phyloP scores from a whole-genome alignment of 37 sponge, comb jelly and placozoan genomes.

The Mnemiopsis leidyi region DNA sequence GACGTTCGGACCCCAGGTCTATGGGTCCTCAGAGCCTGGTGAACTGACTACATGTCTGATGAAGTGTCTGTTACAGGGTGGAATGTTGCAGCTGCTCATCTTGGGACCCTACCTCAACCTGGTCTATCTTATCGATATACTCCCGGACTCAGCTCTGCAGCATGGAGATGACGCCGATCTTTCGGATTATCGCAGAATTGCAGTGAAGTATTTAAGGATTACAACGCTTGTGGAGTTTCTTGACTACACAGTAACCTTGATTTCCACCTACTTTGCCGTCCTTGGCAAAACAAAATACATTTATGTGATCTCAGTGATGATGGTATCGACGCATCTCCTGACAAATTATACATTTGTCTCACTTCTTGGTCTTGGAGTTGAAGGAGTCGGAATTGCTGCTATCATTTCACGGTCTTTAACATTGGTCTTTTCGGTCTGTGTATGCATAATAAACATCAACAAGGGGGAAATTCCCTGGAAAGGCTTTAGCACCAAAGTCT shows the following conservation, averaged over 20 bases:
- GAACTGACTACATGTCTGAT: background rate
- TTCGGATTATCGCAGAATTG: background rate
- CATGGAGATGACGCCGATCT: background rate
- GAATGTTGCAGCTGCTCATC: background rate
- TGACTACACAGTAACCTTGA: background rate
- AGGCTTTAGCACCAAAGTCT: background rate
- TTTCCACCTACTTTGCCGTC: background rate
- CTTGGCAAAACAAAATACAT: background rate
- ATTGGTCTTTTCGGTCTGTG: background rate
- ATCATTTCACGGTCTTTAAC: background rate
- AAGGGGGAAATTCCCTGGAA: background rate
- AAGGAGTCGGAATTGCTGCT: background rate
- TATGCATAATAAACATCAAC: background rate
- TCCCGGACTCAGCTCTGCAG: background rate
- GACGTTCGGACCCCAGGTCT: background rate
- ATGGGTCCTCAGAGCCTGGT: background rate
- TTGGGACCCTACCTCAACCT: background rate
- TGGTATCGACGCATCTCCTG: background rate
- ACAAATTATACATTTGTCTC: background rate
- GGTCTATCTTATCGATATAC: background rate
- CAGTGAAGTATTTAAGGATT: background rate
- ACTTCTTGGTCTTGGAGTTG: background rate
- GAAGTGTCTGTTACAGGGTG: background rate
- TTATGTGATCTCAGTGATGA: background rate
- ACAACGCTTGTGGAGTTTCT: background rate